Percentiles rank a stretch among this genome's conserved stretches.
phyloP scores from a whole-genome alignment of 1,140 invertebrate genomes.

The Drosophila lacertosa region DNA sequence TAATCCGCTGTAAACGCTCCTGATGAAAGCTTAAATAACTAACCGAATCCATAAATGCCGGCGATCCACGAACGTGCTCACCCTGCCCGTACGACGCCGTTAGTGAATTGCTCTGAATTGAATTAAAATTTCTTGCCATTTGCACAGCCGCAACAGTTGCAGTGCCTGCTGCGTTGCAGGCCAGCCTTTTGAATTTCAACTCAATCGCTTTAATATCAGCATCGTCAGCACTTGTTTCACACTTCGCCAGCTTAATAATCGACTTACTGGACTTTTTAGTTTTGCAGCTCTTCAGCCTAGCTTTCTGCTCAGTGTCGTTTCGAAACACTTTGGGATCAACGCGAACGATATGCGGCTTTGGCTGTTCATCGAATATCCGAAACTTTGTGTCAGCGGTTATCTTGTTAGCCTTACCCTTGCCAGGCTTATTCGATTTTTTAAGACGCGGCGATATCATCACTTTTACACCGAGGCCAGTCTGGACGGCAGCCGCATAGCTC shows the following conservation, averaged over 20 bases:
- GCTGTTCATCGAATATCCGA: slow-evolving; percentile 46
- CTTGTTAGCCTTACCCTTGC: slow-evolving; percentile 25
- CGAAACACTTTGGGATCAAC: slow-evolving; percentile 29
- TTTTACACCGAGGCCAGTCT: slow-evolving; percentile 36
- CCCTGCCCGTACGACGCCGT: slow-evolving; percentile 6
- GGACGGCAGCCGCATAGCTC: slow-evolving; percentile 58
- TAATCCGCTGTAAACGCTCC: slow-evolving; percentile 31
- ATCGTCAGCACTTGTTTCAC: slow-evolving; percentile 9
- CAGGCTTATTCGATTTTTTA: slow-evolving; percentile 30
- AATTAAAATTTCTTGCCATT: slow-evolving; percentile 16
- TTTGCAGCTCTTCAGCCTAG: slow-evolving; percentile 23
- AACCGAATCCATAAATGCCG: slow-evolving; percentile 23
- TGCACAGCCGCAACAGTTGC: slow-evolving; percentile 17
- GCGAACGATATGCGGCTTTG: slow-evolving; percentile 49
- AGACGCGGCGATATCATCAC: slow-evolving; percentile 51
- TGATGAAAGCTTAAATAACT: slow-evolving; percentile 51
- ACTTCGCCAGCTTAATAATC: background rate
- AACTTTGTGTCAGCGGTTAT: slow-evolving; percentile 39
- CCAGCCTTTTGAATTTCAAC: slow-evolving; percentile 29
- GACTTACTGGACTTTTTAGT: slow-evolving; percentile 15
- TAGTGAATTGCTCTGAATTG: slow-evolving; percentile 23
- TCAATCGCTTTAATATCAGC: slow-evolving; percentile 34
- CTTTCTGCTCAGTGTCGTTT: slow-evolving; percentile 4
- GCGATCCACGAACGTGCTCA: background rate
- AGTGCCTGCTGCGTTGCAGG: slow-evolving; percentile 14